A percentile compares a stretch with the other conserved stretches of the same genome.
These are phyloP conservation scores for Amphiprion ocellaris DNA, from an alignment of 2,113 vertebrate species.

Conservation along the genomic window DNA sequence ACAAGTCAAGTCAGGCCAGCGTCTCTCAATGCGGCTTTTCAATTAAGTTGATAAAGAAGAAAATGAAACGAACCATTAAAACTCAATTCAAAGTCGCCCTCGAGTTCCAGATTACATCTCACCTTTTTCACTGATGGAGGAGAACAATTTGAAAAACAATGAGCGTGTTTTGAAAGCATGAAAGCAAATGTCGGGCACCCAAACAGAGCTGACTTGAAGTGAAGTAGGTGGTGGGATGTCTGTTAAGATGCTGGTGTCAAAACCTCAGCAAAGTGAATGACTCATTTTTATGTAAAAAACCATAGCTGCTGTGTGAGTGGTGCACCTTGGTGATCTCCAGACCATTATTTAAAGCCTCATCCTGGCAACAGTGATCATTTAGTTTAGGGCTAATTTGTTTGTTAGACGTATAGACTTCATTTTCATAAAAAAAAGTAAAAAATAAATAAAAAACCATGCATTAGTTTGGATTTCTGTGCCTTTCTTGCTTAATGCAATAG, in stretches of 20 bases:
- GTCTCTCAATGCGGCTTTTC: constrained; percentile 29
- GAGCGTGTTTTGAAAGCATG: constrained; percentile 19
- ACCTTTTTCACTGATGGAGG: constrained; percentile 8
- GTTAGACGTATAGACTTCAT: not conserved
- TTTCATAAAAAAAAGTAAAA: not conserved
- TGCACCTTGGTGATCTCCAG: not conserved
- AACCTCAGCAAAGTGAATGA: not conserved
- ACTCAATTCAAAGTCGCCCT: constrained; percentile 12
- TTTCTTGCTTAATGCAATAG: not conserved
- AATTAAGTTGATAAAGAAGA: constrained; percentile 34
- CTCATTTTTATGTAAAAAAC: constrained; percentile 9
- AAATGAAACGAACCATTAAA: constrained; percentile 44
- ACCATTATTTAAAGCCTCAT: too few species aligned
- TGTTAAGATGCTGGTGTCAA: not conserved
- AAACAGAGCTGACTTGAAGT: not conserved
- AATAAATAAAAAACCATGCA: not conserved
- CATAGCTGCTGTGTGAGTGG: not conserved
- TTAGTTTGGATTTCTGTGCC: not conserved
- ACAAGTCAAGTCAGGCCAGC: constrained; percentile 9
- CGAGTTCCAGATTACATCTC: constrained; percentile 27
- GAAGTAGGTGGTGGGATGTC: not conserved
- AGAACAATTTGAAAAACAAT: constrained; percentile 32
- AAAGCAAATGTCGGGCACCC: not conserved
- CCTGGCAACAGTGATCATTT: not conserved
- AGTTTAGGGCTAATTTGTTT: too few species aligned